Evolutionary conservation across 2,888 invertebrate genomes (phyloP).

Genomic region (Amiota mariae): DNA sequence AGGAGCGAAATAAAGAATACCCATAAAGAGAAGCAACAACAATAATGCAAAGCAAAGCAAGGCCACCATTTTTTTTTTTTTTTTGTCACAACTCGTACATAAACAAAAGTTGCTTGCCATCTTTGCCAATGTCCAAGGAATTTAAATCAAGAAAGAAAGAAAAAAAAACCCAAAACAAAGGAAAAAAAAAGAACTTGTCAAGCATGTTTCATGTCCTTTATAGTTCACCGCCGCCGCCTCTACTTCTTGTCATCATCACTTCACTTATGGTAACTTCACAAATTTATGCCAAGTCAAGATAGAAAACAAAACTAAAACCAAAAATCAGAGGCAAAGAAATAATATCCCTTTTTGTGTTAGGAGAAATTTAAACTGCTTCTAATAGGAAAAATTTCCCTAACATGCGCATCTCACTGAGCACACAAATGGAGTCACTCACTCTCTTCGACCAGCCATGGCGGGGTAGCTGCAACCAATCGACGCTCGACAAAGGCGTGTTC

Average conservation of each 20-base stretch:
- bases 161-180: conserved; percentile 33
- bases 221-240: conserved; percentile 3
- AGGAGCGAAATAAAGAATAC: neutral
- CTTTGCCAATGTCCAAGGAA: conserved; percentile 40
- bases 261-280: neutral
- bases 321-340: conserved; percentile 2
- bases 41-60: conserved; percentile 42
- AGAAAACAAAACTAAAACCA: conserved; percentile 18
- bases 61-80: conserved; percentile 53
- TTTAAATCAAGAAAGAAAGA: neutral
- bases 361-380: neutral
- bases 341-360: neutral
- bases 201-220: conserved; percentile 7
- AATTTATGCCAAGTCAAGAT: conserved; percentile 42
- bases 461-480: conserved; percentile 67
- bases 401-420: conserved; percentile 54
- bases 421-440: conserved; percentile 59
- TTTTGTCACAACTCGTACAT: neutral
- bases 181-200: conserved; percentile 39
- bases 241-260: neutral
- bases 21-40: conserved; percentile 14
- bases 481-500: conserved; percentile 63
- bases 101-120: conserved; percentile 29
- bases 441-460: conserved; percentile 34
- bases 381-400: conserved; percentile 49